phyloP scores from a whole-genome alignment of 2,797 vertebrate genomes.

The Nannoperca australis region DNA sequence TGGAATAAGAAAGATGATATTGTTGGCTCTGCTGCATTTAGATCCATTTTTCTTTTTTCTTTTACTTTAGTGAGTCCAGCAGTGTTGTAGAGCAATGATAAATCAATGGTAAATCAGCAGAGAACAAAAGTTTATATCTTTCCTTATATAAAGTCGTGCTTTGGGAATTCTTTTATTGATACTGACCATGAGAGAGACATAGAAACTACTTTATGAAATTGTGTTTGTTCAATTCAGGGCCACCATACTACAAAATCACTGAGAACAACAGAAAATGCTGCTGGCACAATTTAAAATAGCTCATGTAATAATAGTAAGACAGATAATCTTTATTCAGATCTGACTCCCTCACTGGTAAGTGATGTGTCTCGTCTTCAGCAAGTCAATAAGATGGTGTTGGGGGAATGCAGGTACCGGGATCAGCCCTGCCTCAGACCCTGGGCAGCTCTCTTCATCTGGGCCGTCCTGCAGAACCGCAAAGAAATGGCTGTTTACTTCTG shows the following conservation, averaged over 20 bases:
- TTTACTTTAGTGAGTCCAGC: neutral
- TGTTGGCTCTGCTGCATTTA: neutral
- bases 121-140: neutral
- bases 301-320: neutral
- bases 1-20: neutral
- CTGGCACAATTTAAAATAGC: neutral
- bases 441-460: slow-evolving; percentile 90
- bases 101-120: too few species aligned
- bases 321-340: neutral
- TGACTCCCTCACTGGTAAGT: neutral
- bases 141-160: neutral
- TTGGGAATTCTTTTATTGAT: neutral
- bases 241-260: neutral
- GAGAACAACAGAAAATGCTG: neutral
- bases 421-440: slow-evolving; percentile 81
- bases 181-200: neutral
- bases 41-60: too few species aligned
- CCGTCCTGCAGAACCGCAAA: slow-evolving; percentile 87
- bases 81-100: neutral
- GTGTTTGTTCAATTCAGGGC: neutral
- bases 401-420: slow-evolving; percentile 66
- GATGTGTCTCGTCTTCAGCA: slow-evolving; percentile 29
- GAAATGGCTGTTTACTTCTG: slow-evolving; percentile 92
- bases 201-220: neutral
- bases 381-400: slow-evolving; percentile 63